Base-by-base conservation (phyloP, 2,113 vertebrate species). In the Crotophaga sulcirostris region DNA sequence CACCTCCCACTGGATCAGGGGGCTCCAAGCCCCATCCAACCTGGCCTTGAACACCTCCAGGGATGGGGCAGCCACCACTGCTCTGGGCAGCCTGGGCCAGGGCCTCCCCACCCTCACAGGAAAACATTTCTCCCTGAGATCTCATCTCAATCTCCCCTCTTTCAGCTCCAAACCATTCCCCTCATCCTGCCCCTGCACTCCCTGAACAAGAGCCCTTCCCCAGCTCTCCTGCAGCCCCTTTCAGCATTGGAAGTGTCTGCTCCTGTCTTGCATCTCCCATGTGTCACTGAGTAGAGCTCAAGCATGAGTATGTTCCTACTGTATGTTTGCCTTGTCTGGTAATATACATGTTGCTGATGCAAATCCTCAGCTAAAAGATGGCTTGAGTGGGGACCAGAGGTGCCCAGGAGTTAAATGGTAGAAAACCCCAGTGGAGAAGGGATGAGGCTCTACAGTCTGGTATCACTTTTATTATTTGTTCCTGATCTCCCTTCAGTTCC, bases 391-490 rank as follows among this genome's bases (percentile, higher is more conserved):
- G 16, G n/a, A 51, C 15, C 33, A 15, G 7, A 77, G 33, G 6
- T 5, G 33, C 38, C 16, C 55, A 70, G 88, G 58, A 85, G 60
- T 28, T 34, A 33, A 54, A 49, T 7, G 29, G 36, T 63, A 73
- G 70, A 79, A 73, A 92, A 45, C 19, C 45, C 66, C 31, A 34
- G 58, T 0, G 1, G 52, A 68, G 63, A 66, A 84, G 76, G 63
- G 59, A 91, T 42, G 58, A 63, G 42, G 63, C 51, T 20, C 67
- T 56, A 29, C 54, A 59, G 40, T 10, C 55, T 63, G 74, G 36
- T 91, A 90, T 69, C 67, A 73, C 29, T 95, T 96, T 44, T 80
- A 58, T 80, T 69, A 51, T 59, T 86, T 86, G 68, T 28, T 87
- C 70, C 54, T 83, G 20, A 68, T 60, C 72, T 93, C 47, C 75